phyloP scores from a whole-genome alignment of 2,888 invertebrate genomes.

The Drosophila testacea region DNA sequence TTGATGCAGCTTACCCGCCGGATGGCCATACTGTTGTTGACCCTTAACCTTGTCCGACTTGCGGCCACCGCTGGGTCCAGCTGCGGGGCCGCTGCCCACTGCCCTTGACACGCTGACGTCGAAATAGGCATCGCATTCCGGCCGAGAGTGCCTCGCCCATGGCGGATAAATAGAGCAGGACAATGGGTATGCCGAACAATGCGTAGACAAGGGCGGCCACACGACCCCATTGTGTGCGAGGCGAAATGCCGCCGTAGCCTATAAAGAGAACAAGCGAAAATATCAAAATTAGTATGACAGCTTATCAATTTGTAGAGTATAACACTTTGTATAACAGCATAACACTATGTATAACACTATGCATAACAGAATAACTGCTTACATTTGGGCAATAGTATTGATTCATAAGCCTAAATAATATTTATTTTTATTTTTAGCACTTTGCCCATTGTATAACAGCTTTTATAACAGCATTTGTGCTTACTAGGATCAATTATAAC shows the following conservation, averaged over 20 bases:
- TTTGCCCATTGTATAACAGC: no score
- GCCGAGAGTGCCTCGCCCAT: constrained; percentile 94
- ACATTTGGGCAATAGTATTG: no score
- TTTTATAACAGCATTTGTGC: neutral
- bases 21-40: constrained; percentile 45
- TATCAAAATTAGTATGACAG: neutral
- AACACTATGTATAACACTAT: neutral
- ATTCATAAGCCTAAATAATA: no score
- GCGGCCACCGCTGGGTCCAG: constrained; percentile 38
- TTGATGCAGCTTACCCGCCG: constrained; percentile 53
- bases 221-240: constrained; percentile 91
- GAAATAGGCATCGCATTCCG: constrained; percentile 90
- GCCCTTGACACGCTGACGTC: constrained; percentile 84
- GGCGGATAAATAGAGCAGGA: constrained; percentile 94
- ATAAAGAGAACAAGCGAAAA: constrained; percentile 56
- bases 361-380: neutral
- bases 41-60: constrained; percentile 59
- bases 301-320: neutral
- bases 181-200: constrained; percentile 93
- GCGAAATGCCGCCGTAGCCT: constrained; percentile 95
- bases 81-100: constrained; percentile 55
- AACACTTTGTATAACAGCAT: neutral
- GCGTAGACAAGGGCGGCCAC: constrained; percentile 94
- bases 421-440: no score
- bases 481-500: no score